These are phyloP conservation scores for Embiotoca jacksoni DNA, from an alignment of 2,113 vertebrate genomes.

Conservation along the genomic window DNA sequence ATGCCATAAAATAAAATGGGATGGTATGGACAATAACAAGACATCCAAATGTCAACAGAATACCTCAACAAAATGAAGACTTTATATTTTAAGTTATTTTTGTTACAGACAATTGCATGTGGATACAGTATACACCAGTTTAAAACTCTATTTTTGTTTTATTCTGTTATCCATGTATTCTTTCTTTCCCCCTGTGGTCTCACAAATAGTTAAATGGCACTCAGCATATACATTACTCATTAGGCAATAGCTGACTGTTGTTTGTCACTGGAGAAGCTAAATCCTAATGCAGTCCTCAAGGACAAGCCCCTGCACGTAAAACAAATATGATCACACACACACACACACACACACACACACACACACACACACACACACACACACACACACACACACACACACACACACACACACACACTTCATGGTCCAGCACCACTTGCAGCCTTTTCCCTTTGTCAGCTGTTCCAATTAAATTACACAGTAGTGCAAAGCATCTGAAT, in stretches of 20 bases:
- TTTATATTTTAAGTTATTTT: no score
- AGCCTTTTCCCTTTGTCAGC: conserved; percentile 69
- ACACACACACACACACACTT: conserved; percentile 28
- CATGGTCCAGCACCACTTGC: conserved; percentile 43
- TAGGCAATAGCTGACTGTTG: conserved; percentile 54
- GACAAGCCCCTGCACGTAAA: conserved; percentile 23
- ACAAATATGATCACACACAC: conserved; percentile 17
- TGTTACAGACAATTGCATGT: no score
- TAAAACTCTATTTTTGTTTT: no score
- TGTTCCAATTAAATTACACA: conserved; percentile 71
- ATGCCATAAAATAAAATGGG: no score
- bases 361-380: conserved; percentile 14
- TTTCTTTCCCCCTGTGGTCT: neutral
- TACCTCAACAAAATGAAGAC: no score
- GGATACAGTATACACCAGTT: no score
- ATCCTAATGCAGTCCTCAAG: conserved; percentile 37
- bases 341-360: no score
- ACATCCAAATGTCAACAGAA: no score
- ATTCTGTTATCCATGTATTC: no score
- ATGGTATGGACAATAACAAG: no score
- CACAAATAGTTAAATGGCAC: neutral
- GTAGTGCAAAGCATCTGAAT: conserved; percentile 71
- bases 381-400: conserved; percentile 24
- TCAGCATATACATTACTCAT: conserved; percentile 32
- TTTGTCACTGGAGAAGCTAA: conserved; percentile 63